phyloP scores from a whole-genome alignment of 2,113 vertebrate genomes.

The Pterophyllum scalare region DNA sequence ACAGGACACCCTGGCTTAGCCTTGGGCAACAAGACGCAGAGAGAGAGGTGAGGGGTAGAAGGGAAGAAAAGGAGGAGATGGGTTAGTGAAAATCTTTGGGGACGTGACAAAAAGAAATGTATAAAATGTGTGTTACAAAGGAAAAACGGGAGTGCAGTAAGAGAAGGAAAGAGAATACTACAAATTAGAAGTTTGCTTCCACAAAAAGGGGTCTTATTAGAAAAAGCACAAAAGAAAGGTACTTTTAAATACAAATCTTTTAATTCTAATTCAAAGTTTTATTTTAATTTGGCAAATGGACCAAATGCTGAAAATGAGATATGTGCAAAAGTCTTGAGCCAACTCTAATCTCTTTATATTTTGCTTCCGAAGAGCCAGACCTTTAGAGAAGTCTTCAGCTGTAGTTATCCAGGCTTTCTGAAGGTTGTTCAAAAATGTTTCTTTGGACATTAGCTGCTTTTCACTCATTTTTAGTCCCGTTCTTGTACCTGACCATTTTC shows the following conservation, averaged over 20 bases:
- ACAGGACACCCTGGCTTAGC: slow-evolving; percentile 57
- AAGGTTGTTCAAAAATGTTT: not conserved
- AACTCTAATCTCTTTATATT: not conserved
- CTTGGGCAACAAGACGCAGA: slow-evolving; percentile 32
- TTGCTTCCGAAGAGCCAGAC: not conserved
- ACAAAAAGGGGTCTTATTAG: fast-evolving
- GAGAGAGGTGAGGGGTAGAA: not conserved
- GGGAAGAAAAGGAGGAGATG: not conserved
- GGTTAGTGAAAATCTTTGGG: not conserved
- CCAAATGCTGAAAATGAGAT: not conserved
- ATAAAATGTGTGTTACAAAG: not conserved
- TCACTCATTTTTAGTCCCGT: not conserved
- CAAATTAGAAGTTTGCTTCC: not conserved
- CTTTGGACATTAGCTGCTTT: not conserved
- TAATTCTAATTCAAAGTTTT: not conserved
- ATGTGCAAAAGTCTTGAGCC: not conserved
- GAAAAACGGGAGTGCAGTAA: not conserved
- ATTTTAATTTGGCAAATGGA: not conserved
- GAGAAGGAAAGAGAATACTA: not conserved
- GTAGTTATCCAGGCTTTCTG: not conserved
- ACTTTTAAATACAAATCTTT: not conserved
- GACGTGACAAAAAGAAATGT: not conserved
- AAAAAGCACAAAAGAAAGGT: not conserved
- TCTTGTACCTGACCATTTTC: too few relatives aligned
- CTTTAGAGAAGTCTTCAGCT: not conserved